Percentiles rank a stretch among this genome's conserved stretches.
Evolutionary conservation across 2,888 invertebrate species (phyloP).

Genomic region (Nymphalis c-album): DNA sequence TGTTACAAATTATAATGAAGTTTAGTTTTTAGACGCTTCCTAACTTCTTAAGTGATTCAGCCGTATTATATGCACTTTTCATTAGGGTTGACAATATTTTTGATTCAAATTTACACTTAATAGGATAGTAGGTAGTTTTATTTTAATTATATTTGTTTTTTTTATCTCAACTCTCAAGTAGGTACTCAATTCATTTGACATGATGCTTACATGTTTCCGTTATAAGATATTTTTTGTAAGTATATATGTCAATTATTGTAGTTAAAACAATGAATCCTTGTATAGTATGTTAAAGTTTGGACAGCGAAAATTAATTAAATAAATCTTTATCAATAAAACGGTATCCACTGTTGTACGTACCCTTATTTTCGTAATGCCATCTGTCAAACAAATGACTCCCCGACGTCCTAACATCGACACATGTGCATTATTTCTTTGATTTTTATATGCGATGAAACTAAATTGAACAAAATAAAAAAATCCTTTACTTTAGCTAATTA

Average conservation of each 20-base stretch:
- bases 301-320: too few relatives aligned
- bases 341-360: background rate
- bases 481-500: too few relatives aligned
- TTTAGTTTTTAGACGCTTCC: slow-evolving; percentile 9
- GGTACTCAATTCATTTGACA: too few relatives aligned
- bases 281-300: too few relatives aligned
- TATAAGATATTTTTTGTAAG: too few relatives aligned
- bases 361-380: slow-evolving; percentile 42
- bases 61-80: slow-evolving; percentile 9
- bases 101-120: background rate
- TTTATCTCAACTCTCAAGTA: too few relatives aligned
- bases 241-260: too few relatives aligned
- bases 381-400: slow-evolving; percentile 52
- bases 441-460: slow-evolving; percentile 13
- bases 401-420: slow-evolving; percentile 30
- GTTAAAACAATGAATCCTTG: too few relatives aligned
- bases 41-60: slow-evolving; percentile 12
- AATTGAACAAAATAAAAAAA: background rate
- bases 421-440: slow-evolving; percentile 26
- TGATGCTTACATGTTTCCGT: too few relatives aligned
- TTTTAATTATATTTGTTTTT: background rate
- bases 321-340: too few relatives aligned
- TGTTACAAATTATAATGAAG: slow-evolving; percentile 9
- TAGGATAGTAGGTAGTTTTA: background rate
- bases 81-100: slow-evolving; percentile 2